phyloP scores from a whole-genome alignment of 2,888 invertebrate species.

The Macaria liturata region DNA sequence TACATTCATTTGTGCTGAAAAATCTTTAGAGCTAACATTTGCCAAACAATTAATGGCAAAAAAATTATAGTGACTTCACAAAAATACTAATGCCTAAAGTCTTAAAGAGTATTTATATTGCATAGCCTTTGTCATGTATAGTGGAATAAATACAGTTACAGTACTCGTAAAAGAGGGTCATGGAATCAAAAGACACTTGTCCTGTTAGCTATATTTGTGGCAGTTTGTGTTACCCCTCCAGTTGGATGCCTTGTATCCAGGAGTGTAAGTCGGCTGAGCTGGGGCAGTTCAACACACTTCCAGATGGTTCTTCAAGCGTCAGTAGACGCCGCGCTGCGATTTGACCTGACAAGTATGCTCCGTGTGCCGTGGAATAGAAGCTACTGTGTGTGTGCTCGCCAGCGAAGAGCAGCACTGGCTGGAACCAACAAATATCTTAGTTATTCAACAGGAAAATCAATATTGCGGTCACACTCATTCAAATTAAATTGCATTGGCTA shows the following conservation, averaged over 20 bases:
- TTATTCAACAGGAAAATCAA: too few species aligned
- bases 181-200: slow-evolving; percentile 4
- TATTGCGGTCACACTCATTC: too few species aligned
- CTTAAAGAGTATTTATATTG: slow-evolving; percentile 23
- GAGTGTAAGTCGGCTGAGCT: slow-evolving; percentile 92
- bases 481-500: too few species aligned
- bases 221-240: slow-evolving; percentile 76
- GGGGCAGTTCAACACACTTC: slow-evolving; percentile 88
- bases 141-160: slow-evolving; percentile 9
- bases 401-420: slow-evolving; percentile 94
- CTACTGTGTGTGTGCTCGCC: slow-evolving; percentile 97
- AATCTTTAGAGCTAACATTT: slow-evolving; percentile 3
- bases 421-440: slow-evolving; percentile 43
- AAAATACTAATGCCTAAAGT: slow-evolving; percentile 14
- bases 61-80: slow-evolving; percentile 1
- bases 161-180: background rate
- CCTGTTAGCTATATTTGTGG: background rate
- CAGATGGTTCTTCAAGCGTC: slow-evolving; percentile 84
- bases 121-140: slow-evolving; percentile 38
- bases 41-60: background rate
- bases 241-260: slow-evolving; percentile 94
- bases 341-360: slow-evolving; percentile 94
- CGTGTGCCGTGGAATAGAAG: slow-evolving; percentile 98
- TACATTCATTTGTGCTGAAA: slow-evolving; percentile 6
- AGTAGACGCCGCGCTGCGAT: slow-evolving; percentile 90